These are phyloP conservation scores for Myotis planiceps DNA, from an alignment of 2,797 vertebrate genomes.

Conservation along the genomic window DNA sequence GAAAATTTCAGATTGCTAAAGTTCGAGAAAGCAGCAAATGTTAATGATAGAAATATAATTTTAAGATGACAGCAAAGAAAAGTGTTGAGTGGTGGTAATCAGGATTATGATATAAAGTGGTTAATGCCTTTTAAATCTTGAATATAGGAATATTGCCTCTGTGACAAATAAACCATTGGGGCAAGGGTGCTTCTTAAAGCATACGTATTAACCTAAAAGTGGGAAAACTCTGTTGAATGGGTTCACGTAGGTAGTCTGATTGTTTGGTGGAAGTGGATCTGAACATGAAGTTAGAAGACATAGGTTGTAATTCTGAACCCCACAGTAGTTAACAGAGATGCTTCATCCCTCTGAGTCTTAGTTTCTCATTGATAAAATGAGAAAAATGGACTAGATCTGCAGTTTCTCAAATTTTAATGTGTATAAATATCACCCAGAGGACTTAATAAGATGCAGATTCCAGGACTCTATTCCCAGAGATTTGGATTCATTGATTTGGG, in stretches of 20 bases:
- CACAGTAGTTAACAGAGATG: neutral
- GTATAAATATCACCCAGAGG: neutral
- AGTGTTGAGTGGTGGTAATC: neutral
- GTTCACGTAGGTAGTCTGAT: neutral
- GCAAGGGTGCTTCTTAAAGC: neutral
- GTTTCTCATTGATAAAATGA: neutral
- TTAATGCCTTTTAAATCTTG: neutral
- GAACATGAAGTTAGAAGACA: neutral
- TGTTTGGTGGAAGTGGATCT: neutral
- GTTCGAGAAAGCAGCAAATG: neutral
- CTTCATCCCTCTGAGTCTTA: neutral
- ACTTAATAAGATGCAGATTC: neutral
- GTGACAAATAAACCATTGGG: neutral
- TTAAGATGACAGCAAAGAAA: neutral
- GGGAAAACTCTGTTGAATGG: neutral
- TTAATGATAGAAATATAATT: constrained; percentile 3
- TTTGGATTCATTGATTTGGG: neutral
- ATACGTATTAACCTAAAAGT: neutral
- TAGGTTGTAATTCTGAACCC: neutral
- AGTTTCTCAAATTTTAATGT: neutral
- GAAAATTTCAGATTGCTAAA: neutral
- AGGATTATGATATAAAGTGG: neutral
- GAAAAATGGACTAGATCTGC: neutral
- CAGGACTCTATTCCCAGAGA: neutral
- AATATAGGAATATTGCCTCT: neutral